Base-by-base conservation (phyloP, 2,888 invertebrate species). In the Drosophila borealis region DNA sequence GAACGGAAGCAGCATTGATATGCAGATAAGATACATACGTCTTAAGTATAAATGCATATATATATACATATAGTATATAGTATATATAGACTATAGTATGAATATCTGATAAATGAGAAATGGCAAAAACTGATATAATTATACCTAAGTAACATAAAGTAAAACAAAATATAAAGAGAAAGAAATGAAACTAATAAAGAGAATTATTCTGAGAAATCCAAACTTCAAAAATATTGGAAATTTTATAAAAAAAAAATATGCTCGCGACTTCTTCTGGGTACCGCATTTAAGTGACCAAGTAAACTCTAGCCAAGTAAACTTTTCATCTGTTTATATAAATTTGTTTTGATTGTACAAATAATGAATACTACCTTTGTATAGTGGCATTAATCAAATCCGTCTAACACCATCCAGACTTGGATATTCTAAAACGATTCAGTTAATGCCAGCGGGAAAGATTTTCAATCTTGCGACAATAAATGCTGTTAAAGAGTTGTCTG, bases 141-240 rank as follows among this genome's bases (percentile, higher is more conserved):
- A 88, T 76, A 49, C 39, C 42, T 82, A 82, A 88, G 85, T 68
- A 73, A 81, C 68, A 64, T 59, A 50, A 69, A 77, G 34, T 53
- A 70, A 49, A 41, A 45, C 45, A 71, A 55, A 59, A 61, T 57
- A 46, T 39, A 60, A 69, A 49, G 65, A 33, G 55, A 70, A 65
- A 49, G 39, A 84, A 77, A 70, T 80, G 70, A 57, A 89, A 86
- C 78, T 84, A 88, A 84, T 84, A 84, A 84, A 84, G 87, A 88
- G 89, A 88, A 84, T 80, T 84, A 84, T 86, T 84, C 84, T 88
- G 87, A 88, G 74, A 84, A 86, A 85, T 74, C 74, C 25, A 54
- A 48, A 44, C 14, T 10, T 42, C 5, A 33, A 54, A 14, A 36
- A 5, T 3, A 36, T 17, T 51, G 29, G 21, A 8, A 29, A 48